Percentiles rank a stretch among this genome's conserved stretches.
These are phyloP conservation scores for Tachysurus fulvidraco DNA, from an alignment of 2,113 vertebrate species.

Conservation along the genomic window DNA sequence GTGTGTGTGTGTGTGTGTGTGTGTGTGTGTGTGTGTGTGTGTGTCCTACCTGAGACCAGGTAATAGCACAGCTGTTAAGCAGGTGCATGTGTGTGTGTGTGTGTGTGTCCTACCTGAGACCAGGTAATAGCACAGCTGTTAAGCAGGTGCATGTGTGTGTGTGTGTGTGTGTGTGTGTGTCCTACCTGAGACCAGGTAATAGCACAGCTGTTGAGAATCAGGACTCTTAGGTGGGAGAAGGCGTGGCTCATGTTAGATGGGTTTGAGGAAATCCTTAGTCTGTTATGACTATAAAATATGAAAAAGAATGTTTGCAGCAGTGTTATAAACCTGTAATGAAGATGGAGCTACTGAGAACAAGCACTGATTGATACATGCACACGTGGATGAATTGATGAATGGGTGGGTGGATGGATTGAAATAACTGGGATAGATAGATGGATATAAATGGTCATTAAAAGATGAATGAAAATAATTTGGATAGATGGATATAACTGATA, in stretches of 20 bases:
- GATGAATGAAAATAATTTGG: not conserved
- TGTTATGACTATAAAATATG: constrained; percentile 78
- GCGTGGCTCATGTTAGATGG: constrained; percentile 51
- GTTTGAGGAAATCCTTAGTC: constrained; percentile 71
- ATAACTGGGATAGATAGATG: not conserved
- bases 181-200: constrained; percentile 90
- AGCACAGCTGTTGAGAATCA: constrained; percentile 80
- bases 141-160: constrained; percentile 57
- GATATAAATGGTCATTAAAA: not conserved
- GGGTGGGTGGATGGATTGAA: not conserved
- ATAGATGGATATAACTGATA: not conserved
- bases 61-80: constrained; percentile 81
- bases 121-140: constrained; percentile 82
- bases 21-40: not conserved
- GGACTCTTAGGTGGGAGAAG: constrained; percentile 77
- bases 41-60: constrained; percentile 85
- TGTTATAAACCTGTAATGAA: not conserved
- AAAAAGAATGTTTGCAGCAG: not conserved
- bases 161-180: not conserved
- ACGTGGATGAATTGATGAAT: not conserved
- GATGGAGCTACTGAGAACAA: not conserved
- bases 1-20: too few relatives aligned
- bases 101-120: constrained; percentile 79
- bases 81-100: too few relatives aligned
- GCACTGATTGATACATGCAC: not conserved